These are phyloP conservation scores for Halictus ligatus DNA, from an alignment of 2,888 invertebrate species.

Conservation along the genomic window DNA sequence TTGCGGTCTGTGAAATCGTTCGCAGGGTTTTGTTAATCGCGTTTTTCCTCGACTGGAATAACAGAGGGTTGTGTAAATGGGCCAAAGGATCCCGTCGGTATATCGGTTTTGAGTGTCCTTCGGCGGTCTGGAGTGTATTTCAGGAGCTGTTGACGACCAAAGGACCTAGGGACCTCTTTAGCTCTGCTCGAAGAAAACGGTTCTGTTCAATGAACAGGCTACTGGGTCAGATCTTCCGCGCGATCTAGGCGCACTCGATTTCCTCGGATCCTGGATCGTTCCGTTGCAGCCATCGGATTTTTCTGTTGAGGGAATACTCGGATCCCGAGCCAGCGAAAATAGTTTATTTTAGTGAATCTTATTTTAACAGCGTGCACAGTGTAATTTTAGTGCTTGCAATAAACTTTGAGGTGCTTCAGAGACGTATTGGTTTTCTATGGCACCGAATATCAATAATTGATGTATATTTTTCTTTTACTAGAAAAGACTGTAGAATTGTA, in stretches of 20 bases:
- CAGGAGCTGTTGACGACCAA: conserved; percentile 37
- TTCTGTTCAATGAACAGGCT: neutral
- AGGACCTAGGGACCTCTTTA: conserved; percentile 8
- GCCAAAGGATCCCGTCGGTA: conserved; percentile 63
- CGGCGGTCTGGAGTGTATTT: conserved; percentile 58
- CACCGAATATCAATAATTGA: too few relatives aligned
- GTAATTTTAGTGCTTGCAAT: neutral
- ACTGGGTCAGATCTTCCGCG: neutral
- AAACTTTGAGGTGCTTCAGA: neutral
- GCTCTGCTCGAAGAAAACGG: neutral
- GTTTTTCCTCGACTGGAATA: conserved; percentile 31
- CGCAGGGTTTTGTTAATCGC: conserved; percentile 57
- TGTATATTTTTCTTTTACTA: too few relatives aligned
- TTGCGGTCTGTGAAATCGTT: conserved; percentile 38
- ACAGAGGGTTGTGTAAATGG: conserved; percentile 60
- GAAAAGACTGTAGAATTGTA: too few relatives aligned
- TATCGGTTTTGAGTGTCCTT: conserved; percentile 63
- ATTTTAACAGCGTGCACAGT: neutral
- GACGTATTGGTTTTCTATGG: neutral
- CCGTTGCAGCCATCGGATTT: neutral
- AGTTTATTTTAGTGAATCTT: neutral
- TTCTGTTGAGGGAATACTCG: neutral
- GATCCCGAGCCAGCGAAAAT: neutral
- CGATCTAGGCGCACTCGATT: neutral
- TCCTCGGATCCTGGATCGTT: neutral